These are phyloP conservation scores for Melanotaenia maccullochi DNA, from an alignment of 2,797 vertebrate species.

Conservation along the genomic window DNA sequence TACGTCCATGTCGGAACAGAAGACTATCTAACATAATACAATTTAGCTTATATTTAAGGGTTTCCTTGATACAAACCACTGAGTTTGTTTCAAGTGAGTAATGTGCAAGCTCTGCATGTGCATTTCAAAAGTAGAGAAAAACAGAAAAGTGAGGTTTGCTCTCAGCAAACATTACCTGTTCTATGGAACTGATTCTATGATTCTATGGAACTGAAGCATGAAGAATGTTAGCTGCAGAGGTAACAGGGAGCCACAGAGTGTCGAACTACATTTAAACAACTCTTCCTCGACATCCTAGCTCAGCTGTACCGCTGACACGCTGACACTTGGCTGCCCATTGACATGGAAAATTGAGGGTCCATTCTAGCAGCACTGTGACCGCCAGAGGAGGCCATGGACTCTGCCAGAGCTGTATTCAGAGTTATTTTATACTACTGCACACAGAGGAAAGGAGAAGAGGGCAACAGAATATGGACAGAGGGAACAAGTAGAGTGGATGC, in stretches of 20 bases:
- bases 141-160: background rate
- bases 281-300: constrained; percentile 37
- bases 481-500: constrained; percentile 3
- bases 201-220: background rate
- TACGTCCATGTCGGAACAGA: too few species aligned
- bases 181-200: background rate
- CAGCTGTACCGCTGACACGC: constrained; percentile 47
- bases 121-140: background rate
- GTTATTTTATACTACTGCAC: constrained; percentile 35
- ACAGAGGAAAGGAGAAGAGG: constrained; percentile 9
- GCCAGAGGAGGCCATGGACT: constrained; percentile 48
- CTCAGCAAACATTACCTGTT: background rate
- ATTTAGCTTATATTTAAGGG: background rate
- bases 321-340: constrained; percentile 70
- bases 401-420: constrained; percentile 46
- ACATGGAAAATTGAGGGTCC: constrained; percentile 64
- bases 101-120: background rate
- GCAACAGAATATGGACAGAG: constrained; percentile 17
- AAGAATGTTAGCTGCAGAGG: constrained; percentile 28
- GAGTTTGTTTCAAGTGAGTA: background rate
- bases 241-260: constrained; percentile 34
- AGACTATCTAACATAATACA: background rate
- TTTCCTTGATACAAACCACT: background rate
- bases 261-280: constrained; percentile 51
- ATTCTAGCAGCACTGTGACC: constrained; percentile 59